phyloP scores from a whole-genome alignment of 2,888 invertebrate genomes.

The Sarcophaga variegata region DNA sequence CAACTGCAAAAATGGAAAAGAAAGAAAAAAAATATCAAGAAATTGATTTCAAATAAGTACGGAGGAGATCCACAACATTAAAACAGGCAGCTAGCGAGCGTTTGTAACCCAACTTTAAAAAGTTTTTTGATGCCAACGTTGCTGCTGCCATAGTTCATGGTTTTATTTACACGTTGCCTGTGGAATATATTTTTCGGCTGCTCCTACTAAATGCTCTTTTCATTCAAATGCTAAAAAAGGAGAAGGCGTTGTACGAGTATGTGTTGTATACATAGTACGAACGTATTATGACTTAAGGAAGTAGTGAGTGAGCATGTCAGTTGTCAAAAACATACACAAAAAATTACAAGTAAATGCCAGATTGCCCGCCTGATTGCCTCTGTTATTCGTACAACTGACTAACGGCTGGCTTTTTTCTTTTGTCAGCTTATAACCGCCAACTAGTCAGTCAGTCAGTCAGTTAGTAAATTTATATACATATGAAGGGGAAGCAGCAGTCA shows the following conservation, averaged over 20 bases:
- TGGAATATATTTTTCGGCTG: background rate
- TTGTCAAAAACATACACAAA: constrained; percentile 33
- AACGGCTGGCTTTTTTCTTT: background rate
- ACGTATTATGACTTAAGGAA: background rate
- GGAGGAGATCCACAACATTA: background rate
- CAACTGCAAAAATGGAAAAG: background rate
- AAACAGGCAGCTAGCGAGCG: no score
- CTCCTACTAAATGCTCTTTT: background rate
- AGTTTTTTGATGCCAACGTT: background rate
- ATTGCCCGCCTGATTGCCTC: background rate
- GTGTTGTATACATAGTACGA: background rate
- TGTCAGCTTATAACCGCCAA: background rate
- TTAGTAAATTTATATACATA: background rate
- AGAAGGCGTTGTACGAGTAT: background rate
- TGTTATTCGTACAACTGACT: background rate
- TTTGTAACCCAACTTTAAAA: no score
- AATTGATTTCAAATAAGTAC: background rate
- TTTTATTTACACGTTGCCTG: background rate
- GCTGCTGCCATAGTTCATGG: background rate
- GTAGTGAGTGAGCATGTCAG: constrained; percentile 50
- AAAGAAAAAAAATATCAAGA: background rate
- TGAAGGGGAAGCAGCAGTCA: background rate
- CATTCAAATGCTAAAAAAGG: background rate
- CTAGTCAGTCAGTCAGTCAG: background rate
- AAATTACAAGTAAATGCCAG: background rate